Percentiles rank a stretch among this genome's conserved stretches.
Evolutionary conservation across 2,113 vertebrate species (phyloP).

Genomic region (Siniperca chuatsi): DNA sequence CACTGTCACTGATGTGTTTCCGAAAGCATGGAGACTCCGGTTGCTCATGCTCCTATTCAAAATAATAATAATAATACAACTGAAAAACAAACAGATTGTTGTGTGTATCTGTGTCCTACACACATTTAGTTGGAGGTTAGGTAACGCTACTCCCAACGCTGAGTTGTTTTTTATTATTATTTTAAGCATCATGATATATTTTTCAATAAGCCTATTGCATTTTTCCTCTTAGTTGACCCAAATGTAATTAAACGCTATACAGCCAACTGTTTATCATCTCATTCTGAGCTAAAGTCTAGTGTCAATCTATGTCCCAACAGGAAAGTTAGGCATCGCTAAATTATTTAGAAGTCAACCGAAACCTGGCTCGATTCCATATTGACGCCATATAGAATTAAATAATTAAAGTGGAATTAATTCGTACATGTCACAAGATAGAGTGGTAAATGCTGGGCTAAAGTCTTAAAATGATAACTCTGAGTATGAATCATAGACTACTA

Average conservation of each 20-base stretch:
- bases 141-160: background rate
- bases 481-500: background rate
- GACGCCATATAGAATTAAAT: background rate
- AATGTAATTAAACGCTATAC: background rate
- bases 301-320: background rate
- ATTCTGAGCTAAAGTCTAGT: background rate
- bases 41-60: conserved; percentile 4
- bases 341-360: conserved; percentile 1
- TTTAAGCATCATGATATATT: background rate
- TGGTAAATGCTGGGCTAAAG: too few relatives aligned
- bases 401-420: background rate
- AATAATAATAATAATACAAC: background rate
- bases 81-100: background rate
- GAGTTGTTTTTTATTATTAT: background rate
- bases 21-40: conserved; percentile 16
- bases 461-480: background rate
- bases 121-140: background rate
- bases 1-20: conserved; percentile 50
- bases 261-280: background rate
- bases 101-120: background rate
- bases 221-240: background rate
- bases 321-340: background rate
- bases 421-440: background rate
- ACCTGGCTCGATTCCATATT: background rate
- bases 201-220: background rate